Evolutionary conservation across 1,140 invertebrate genomes (phyloP).

Genomic region (Drosophila lowei): DNA sequence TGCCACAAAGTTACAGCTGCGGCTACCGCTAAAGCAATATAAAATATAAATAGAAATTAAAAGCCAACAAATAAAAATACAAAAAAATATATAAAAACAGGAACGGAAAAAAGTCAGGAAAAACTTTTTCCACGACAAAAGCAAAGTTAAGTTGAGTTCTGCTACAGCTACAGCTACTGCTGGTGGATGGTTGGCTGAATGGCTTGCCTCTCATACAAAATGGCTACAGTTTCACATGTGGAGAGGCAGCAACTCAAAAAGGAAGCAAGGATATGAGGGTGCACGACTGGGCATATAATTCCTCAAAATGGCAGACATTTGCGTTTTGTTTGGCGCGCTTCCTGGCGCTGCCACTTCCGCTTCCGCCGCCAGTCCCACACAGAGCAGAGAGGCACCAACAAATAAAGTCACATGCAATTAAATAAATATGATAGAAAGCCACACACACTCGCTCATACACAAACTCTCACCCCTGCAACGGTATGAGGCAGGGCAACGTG

Average conservation of each 20-base stretch:
- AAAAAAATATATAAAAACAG: constrained; percentile 36
- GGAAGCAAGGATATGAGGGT: constrained; percentile 17
- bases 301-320: constrained; percentile 80
- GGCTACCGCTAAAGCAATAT: constrained; percentile 62
- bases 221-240: constrained; percentile 54
- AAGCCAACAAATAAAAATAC: constrained; percentile 77
- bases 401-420: constrained; percentile 74
- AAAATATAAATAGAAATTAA: constrained; percentile 81
- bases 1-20: constrained; percentile 70
- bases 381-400: constrained; percentile 27
- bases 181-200: constrained; percentile 16
- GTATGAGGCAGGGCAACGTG: constrained; percentile 22
- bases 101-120: constrained; percentile 32
- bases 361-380: constrained; percentile 52
- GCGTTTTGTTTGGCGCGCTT: constrained; percentile 78
- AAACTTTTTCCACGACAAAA: constrained; percentile 58
- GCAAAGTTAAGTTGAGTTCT: constrained; percentile 65
- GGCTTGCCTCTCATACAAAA: constrained; percentile 31
- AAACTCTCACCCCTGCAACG: constrained; percentile 19
- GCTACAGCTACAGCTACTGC: constrained; percentile 8
- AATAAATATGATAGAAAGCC: constrained; percentile 71
- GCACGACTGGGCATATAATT: constrained; percentile 65
- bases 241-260: constrained; percentile 36
- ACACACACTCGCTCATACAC: background rate
- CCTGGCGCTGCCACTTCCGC: constrained; percentile 78